Evolutionary conservation across 2,113 vertebrate genomes (phyloP).

Genomic region (Otis tarda): DNA sequence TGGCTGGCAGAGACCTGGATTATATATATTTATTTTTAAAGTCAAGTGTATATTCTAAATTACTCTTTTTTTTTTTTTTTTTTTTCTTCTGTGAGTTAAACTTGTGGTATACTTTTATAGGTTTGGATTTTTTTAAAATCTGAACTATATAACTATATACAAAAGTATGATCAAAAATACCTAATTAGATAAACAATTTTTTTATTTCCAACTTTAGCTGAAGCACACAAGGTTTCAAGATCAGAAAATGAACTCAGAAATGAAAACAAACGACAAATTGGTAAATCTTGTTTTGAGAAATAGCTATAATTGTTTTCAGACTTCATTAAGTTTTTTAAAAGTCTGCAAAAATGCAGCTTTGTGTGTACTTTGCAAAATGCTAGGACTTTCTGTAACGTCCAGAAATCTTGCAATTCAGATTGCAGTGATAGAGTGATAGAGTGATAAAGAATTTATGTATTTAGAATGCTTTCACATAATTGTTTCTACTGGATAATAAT

Average conservation of each 20-base stretch:
- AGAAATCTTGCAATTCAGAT: background rate
- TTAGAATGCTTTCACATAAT: background rate
- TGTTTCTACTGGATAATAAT: background rate
- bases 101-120: background rate
- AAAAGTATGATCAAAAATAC: constrained; percentile 8
- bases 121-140: background rate
- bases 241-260: constrained; percentile 84
- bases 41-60: background rate
- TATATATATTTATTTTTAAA: background rate
- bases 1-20: background rate
- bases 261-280: constrained; percentile 87
- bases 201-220: constrained; percentile 78
- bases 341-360: background rate
- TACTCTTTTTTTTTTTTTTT: background rate
- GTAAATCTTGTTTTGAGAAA: constrained; percentile 74
- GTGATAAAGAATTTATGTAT: background rate
- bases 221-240: constrained; percentile 83
- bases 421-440: too few relatives aligned
- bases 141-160: background rate
- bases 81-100: background rate
- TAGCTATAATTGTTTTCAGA: constrained; percentile 21
- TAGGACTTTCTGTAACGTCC: background rate
- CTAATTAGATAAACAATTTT: constrained; percentile 44
- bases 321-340: background rate
- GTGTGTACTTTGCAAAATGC: background rate